Conservation (phyloP, 2,888 invertebrate species). For the Blomia tropicalis region DNA sequence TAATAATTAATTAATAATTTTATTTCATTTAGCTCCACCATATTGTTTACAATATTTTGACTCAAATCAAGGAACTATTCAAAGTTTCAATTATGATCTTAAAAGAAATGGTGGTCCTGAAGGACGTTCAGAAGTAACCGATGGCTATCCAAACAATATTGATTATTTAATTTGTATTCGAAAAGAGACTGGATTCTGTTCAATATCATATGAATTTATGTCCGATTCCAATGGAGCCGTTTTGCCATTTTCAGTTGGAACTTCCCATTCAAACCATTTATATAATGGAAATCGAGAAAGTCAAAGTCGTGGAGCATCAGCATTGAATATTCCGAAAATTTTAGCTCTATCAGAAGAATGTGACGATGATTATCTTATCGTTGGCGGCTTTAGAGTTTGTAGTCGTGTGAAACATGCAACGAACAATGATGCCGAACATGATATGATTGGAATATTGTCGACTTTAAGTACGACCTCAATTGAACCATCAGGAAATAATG, state of each 20-base stretch:
- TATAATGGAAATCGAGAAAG: background rate
- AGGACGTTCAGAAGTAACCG: background rate
- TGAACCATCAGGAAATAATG: background rate
- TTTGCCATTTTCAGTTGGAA: slow-evolving; percentile 8
- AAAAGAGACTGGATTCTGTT: slow-evolving; percentile 31
- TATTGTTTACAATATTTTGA: slow-evolving; percentile 32
- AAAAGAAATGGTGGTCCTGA: background rate
- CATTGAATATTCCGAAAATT: background rate
- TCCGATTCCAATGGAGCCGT: slow-evolving; percentile 19
- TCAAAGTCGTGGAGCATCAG: slow-evolving; percentile 18
- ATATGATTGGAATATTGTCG: background rate
- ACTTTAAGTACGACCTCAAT: too few relatives aligned
- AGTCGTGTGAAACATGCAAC: slow-evolving; percentile 10
- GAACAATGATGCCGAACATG: background rate
- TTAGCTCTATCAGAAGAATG: slow-evolving; percentile 24
- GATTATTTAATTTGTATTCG: slow-evolving; percentile 30
- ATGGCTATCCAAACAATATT: slow-evolving; percentile 31
- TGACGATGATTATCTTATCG: slow-evolving; percentile 29
- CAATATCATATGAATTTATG: slow-evolving; percentile 29
- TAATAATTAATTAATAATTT: background rate
- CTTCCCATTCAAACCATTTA: background rate
- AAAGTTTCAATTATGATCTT: slow-evolving; percentile 32
- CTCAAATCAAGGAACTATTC: slow-evolving; percentile 30
- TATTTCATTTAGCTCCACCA: slow-evolving; percentile 28
- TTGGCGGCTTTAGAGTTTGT: slow-evolving; percentile 29